Evolutionary conservation across 2,888 invertebrate species (phyloP).

Genomic region (Allophyes oxyacanthae): DNA sequence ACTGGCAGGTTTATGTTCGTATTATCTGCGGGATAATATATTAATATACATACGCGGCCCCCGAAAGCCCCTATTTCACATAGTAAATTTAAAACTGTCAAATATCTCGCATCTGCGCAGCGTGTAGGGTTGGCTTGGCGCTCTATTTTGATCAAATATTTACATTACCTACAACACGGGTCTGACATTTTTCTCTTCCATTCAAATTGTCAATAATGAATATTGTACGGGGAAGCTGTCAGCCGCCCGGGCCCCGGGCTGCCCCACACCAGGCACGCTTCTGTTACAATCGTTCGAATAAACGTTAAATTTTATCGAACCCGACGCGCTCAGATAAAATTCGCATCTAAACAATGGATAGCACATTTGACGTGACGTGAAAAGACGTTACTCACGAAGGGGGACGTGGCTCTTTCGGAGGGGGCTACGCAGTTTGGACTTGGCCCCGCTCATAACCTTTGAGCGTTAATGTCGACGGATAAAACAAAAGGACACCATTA

Average conservation of each 20-base stretch:
- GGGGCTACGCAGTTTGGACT: constrained; percentile 13
- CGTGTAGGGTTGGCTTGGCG: constrained; percentile 58
- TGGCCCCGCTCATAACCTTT: constrained; percentile 48
- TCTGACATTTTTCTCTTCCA: constrained; percentile 80
- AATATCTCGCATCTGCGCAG: constrained; percentile 62
- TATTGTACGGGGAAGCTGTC: constrained; percentile 63
- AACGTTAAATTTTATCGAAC: constrained; percentile 64
- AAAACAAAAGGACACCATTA: constrained; percentile 51
- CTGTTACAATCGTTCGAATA: constrained; percentile 50
- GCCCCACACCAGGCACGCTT: constrained; percentile 39
- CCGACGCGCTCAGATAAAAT: constrained; percentile 57
- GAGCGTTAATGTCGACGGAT: constrained; percentile 41
- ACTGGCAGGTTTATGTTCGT: constrained; percentile 44
- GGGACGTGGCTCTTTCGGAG: constrained; percentile 6
- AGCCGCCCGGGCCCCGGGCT: constrained; percentile 35
- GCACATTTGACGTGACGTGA: constrained; percentile 58
- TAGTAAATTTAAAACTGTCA: constrained; percentile 59
- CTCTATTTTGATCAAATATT: constrained; percentile 80
- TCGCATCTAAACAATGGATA: constrained; percentile 58
- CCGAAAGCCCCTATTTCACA: constrained; percentile 45
- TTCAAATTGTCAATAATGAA: constrained; percentile 82
- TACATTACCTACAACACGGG: constrained; percentile 75
- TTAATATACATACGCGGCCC: constrained; percentile 40
- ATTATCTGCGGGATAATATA: constrained; percentile 53
- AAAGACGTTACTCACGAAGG: constrained; percentile 47